Percentiles rank a stretch among this genome's conserved stretches.
phyloP scores from a whole-genome alignment of 2,113 vertebrate species.

The Pitta sordida region DNA sequence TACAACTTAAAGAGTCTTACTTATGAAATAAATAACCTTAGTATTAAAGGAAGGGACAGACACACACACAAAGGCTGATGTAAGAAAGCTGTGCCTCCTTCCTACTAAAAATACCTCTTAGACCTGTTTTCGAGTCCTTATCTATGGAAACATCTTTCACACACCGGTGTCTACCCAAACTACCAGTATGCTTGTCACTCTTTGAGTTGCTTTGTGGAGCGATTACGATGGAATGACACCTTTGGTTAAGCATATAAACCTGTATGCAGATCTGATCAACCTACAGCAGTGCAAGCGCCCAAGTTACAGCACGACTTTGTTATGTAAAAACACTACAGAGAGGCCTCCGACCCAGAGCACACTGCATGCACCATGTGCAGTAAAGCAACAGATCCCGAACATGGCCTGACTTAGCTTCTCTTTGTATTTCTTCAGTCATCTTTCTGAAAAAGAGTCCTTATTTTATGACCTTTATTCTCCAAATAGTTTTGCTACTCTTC shows the following conservation, averaged over 20 bases:
- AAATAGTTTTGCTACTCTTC: background rate
- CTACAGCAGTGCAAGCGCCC: background rate
- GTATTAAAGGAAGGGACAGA: background rate
- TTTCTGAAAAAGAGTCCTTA: background rate
- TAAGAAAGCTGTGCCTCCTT: background rate
- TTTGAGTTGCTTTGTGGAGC: background rate
- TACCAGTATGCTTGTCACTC: background rate
- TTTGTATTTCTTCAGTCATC: background rate
- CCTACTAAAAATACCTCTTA: background rate
- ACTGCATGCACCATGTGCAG: background rate
- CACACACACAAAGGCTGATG: background rate
- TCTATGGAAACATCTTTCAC: background rate
- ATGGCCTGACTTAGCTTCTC: background rate
- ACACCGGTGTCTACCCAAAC: background rate
- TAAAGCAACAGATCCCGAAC: background rate
- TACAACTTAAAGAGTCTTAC: background rate
- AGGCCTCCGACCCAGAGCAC: background rate
- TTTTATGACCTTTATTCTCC: background rate
- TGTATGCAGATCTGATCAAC: constrained; percentile 9
- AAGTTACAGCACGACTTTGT: background rate
- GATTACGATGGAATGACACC: background rate
- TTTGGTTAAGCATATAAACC: background rate
- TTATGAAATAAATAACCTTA: background rate
- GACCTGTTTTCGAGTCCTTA: background rate
- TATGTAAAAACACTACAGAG: background rate